Evolutionary conservation across 2,888 invertebrate genomes (phyloP), one percentile per base, ranked within the genome.

Genomic region (Cancer borealis): DNA sequence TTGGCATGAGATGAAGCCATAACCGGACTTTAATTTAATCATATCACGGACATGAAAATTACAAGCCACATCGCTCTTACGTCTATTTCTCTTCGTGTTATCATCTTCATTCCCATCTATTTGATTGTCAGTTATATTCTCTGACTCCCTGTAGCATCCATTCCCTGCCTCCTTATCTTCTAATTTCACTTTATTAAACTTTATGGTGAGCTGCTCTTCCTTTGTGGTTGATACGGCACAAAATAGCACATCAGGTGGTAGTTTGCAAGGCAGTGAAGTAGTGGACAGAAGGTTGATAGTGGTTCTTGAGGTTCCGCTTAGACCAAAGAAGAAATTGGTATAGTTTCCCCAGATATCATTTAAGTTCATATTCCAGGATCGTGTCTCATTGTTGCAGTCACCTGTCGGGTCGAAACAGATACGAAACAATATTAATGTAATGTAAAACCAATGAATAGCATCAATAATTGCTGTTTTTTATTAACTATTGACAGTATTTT

Each of bases 1-100:
- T 30, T 14, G 39, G 39, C 84, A 84, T 84, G 84, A 84, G 84
- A 84, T 84, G 84, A 84, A 84, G 84, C 84, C 39, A 17, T 84
- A 84, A 12, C 84, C 84, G 39, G 39, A 84, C 39, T 84, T 39
- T 26, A 73, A 26, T 73, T n/a, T 0, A n/a, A 73, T 26, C 73
- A 26, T 10, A 14, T 84, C 84, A 84, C 14, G 1, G 39, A 39
- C 12, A 4, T 5, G 30, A 39, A 84, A 84, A 12, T 30, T 30
- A 39, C 84, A 84, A 14, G 39, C 39, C 26, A 73, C 73, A 26
- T 73, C 10, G 73, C 26, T 10, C 0, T n/a, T 26, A 26, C 73
- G 73, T 73, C n/a, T 5, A 10, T 73, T n/a, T 26, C 17, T 12
- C 14, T 10, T 84, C 14, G 84, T 5, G 30, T 84, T 84, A 14